Base-by-base conservation (phyloP, 2,888 invertebrate genomes). In the Venusia cambrica region DNA sequence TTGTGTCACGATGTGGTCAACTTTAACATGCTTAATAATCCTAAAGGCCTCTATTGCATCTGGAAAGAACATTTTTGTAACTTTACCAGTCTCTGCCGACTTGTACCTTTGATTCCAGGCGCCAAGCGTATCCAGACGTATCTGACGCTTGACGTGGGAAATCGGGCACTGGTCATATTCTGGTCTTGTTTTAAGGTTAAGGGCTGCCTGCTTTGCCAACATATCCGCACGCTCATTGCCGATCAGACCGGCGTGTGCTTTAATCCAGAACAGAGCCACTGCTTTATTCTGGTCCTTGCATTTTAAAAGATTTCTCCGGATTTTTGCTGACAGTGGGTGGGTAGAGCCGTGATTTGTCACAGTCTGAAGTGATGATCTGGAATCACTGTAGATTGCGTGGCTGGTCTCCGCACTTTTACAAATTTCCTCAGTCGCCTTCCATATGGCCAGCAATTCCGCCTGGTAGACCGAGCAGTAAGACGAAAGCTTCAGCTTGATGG, bases 221-320 rank as follows among this genome's bases (percentile, higher is more conserved):
- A 19, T 4, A 6, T 39, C 30, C 4, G 30, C 35, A 2, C 34
- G 5, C 5, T 39, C 39, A 4, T 39, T 39, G 1, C 39, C 34
- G 9, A 11, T 17, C 2, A 38, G 8, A 0, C 38, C 38, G 2
- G 28, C 38, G 11, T 32, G 19, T 2, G 28, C 32, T 14, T 10
- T 4, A 33, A n/a, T n/a, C n/a, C n/a, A n/a, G n/a, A n/a, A n/a
- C n/a, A n/a, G n/a, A n/a, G n/a, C n/a, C n/a, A n/a, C n/a, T n/a
- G n/a, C n/a, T n/a, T n/a, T n/a, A n/a, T n/a, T n/a, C n/a, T n/a
- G n/a, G n/a, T n/a, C n/a, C n/a, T n/a, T n/a, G n/a, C n/a, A n/a
- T n/a, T n/a, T n/a, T n/a, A n/a, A n/a, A n/a, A n/a, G n/a, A n/a
- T n/a, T n/a, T n/a, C n/a, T n/a, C n/a, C n/a, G n/a, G n/a, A n/a